Evolutionary conservation across 2,888 invertebrate species (phyloP), one percentile per base, ranked within the genome.

Genomic region (Cynaeus angustus): DNA sequence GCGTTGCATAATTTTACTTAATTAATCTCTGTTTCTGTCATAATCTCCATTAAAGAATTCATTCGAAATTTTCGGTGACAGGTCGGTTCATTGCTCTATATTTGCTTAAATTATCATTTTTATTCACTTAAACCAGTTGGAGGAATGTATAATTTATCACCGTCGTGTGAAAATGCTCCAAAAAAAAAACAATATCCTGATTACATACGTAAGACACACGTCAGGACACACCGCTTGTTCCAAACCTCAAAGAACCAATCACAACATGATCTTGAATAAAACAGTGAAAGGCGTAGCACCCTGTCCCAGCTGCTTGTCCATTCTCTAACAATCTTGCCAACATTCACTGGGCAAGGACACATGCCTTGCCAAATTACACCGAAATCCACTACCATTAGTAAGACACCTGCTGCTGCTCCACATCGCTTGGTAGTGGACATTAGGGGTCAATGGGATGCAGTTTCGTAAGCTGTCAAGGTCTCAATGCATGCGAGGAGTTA

Each of bases 331-430:
- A 55, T 55, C 53, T 50, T 68, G 62, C 68, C 48, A 62, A 68
- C 68, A 62, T 68, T 68, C 68, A 68, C 68, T 50, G 68, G 55
- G 43, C 68, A 68, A 68, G 68, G 68, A 68, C 68, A 59, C 38
- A 59, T 16, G 26, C 66, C 48, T 66, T 66, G 56, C 66, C 66
- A 59, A 67, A 67, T 67, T 67, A 16, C 50, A 67, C 66, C 66
- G 26, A 67, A 67, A 66, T 56, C 37, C 45, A 21, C 30, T 7
- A 4, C 50, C 16, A 33, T 46, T 55, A 55, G 21, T 56, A 37
- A 56, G 56, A 46, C 66, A 66, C 66, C 66, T 66, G 66, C 56
- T 33, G 46, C 37, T 58, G 58, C 59, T 59, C 59, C 45, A 59
- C 59, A 59, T 59, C 53, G 26, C 43, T 41, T n/a, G 52, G 50